Evolutionary conservation across 1,140 invertebrate species (phyloP).

Genomic region (Trachymyrmex cornetzi): DNA sequence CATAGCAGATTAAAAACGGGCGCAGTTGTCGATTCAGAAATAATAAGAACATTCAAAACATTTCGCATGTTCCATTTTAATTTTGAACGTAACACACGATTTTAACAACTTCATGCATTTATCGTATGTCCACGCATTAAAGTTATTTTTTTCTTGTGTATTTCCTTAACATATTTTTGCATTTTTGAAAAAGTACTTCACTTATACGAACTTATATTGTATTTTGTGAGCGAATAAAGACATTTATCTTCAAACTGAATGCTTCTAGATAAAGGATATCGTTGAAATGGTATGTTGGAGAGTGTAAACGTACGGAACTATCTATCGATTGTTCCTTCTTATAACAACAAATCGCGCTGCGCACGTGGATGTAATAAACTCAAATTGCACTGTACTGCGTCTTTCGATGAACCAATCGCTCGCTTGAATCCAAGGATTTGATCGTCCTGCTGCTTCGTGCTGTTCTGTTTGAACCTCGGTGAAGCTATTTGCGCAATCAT

Average conservation of each 20-base stretch:
- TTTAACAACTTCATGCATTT: background rate
- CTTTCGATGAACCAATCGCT: slow-evolving; percentile 4
- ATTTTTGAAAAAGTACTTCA: slow-evolving; percentile 12
- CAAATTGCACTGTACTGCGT: slow-evolving; percentile 20
- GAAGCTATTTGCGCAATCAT: slow-evolving; percentile 41
- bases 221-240: slow-evolving; percentile 3
- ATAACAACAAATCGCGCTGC: slow-evolving; percentile 43
- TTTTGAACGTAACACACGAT: background rate
- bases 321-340: slow-evolving; percentile 20
- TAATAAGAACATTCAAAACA: slow-evolving; percentile 26
- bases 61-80: slow-evolving; percentile 24
- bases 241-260: background rate
- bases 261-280: slow-evolving; percentile 10
- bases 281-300: background rate
- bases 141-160: background rate
- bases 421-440: slow-evolving; percentile 7
- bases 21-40: slow-evolving; percentile 26
- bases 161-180: background rate
- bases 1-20: slow-evolving; percentile 48
- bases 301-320: background rate
- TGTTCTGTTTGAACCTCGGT: background rate
- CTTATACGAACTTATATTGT: background rate
- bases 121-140: background rate
- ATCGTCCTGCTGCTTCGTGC: background rate
- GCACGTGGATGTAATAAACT: slow-evolving; percentile 48